Evolutionary conservation across 92 coral and sea anemone genomes (phyloP).

Genomic region (Umimayanthus chanpuru): DNA sequence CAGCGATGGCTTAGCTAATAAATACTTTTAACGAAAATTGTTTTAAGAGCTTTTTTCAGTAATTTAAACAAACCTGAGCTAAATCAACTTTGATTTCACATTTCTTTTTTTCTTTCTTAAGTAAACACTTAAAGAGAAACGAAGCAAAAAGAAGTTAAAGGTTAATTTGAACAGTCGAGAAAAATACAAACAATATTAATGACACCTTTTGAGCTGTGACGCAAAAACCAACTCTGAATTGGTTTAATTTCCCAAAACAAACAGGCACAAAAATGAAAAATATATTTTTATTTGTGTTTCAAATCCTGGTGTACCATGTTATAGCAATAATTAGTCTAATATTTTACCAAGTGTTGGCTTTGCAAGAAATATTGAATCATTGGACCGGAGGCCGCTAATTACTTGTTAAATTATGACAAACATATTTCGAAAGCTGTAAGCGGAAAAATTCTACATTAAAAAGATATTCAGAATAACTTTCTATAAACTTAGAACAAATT

Average conservation of each 20-base stretch:
- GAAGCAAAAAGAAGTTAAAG: background rate
- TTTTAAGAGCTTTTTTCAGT: background rate
- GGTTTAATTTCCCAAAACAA: conserved; percentile 32
- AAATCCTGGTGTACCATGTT: background rate
- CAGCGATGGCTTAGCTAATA: background rate
- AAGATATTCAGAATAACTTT: background rate
- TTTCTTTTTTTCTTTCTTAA: conserved; percentile 2
- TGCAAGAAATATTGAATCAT: background rate
- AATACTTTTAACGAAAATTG: background rate
- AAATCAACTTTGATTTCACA: conserved; percentile 17
- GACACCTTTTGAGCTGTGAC: background rate
- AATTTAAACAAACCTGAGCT: conserved; percentile 1
- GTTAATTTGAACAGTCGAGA: background rate
- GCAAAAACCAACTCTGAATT: background rate
- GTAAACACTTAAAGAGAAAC: conserved; percentile 10
- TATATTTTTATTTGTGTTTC: conserved; percentile 5
- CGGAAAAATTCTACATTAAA: background rate
- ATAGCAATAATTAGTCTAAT: conserved; percentile 25
- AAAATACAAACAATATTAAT: background rate
- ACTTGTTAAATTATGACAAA: background rate
- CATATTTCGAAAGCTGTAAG: background rate
- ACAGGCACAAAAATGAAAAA: background rate
- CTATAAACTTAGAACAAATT: background rate
- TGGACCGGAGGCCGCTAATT: conserved; percentile 2
- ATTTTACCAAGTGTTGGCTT: background rate